phyloP scores from a whole-genome alignment of 53 echinoderm and acorn worm genomes.

The Patiria pectinifera region DNA sequence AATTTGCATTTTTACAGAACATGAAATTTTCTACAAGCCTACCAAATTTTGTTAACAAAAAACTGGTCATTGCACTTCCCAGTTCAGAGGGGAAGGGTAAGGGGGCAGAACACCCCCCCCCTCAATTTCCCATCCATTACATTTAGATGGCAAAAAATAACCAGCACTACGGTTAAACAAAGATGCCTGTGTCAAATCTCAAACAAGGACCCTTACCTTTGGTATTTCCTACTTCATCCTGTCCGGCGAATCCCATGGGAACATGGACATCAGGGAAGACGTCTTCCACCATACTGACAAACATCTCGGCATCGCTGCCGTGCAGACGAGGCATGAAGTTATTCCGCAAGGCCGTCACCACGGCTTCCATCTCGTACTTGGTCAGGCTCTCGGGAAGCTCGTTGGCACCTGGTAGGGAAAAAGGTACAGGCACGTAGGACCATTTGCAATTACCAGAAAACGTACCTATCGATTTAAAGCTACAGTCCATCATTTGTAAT shows the following conservation, averaged over 20 bases:
- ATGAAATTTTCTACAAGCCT: no score
- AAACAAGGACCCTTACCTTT: constrained; percentile 19
- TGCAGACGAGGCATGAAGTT: constrained; percentile 95
- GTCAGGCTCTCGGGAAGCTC: constrained; percentile 74
- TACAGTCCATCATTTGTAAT: no score
- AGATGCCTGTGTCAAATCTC: background rate
- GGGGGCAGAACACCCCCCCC: no score
- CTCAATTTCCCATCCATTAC: no score
- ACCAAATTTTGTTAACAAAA: no score
- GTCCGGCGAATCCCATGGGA: constrained; percentile 86
- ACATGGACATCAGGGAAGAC: constrained; percentile 78
- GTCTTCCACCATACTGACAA: constrained; percentile 89
- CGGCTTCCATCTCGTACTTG: constrained; percentile 80
- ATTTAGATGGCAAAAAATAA: background rate
- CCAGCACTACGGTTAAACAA: background rate
- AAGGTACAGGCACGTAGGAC: no score
- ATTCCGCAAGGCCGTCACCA: constrained; percentile 84
- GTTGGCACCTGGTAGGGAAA: constrained; percentile 27
- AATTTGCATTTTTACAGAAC: no score
- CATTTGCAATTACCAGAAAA: no score
- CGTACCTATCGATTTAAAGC: no score
- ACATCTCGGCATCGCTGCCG: constrained; percentile 97
- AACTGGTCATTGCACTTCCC: no score
- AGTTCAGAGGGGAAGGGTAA: no score
- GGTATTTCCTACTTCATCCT: constrained; percentile 27